Conservation (phyloP, 1,140 invertebrate species). For the Saccostrea cuccullata region DNA sequence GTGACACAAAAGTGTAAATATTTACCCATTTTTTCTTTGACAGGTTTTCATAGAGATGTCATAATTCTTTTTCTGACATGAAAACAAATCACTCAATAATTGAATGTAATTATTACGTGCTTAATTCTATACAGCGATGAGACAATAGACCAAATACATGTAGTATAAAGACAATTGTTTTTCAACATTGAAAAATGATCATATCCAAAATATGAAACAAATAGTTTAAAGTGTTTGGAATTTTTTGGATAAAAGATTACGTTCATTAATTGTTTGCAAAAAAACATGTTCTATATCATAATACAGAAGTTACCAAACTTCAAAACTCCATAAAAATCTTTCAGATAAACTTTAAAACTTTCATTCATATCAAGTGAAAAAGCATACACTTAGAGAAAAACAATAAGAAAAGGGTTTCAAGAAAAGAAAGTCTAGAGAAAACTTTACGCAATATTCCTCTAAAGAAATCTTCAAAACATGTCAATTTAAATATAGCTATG, state of each 20-base stretch:
- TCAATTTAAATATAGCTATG: neutral
- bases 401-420: no score
- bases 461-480: neutral
- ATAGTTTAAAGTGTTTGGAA: neutral
- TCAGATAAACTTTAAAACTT: no score
- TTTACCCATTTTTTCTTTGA: neutral
- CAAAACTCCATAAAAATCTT: no score
- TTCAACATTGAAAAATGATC: neutral
- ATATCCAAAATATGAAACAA: neutral
- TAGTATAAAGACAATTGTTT: neutral
- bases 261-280: neutral
- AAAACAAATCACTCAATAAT: neutral
- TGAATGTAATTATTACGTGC: neutral
- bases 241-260: neutral
- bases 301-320: no score
- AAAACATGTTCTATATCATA: no score
- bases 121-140: neutral
- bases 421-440: no score
- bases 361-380: no score
- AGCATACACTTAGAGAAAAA: no score
- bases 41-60: neutral
- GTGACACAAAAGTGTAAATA: constrained; percentile 1
- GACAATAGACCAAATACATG: neutral
- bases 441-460: neutral
- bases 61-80: neutral